phyloP scores from a whole-genome alignment of 2,797 vertebrate species.

The Acrossocheilus wenchowensis region DNA sequence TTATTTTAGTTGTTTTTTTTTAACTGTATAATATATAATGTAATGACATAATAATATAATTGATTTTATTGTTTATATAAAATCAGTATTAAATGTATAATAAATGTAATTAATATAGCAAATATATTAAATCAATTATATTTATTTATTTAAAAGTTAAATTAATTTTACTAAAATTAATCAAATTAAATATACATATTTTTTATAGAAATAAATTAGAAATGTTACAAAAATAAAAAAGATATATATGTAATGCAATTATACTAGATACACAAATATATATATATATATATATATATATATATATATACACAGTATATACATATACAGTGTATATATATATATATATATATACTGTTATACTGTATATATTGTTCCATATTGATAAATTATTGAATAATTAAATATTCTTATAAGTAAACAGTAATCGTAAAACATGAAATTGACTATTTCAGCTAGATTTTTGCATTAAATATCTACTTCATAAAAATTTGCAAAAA shows the following conservation, averaged over 20 bases:
- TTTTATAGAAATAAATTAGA: not conserved
- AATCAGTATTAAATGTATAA: not conserved
- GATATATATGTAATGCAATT: not conserved
- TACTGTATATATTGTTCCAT: not conserved
- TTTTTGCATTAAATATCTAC: not conserved
- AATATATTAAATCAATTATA: not conserved
- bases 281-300: too few species aligned
- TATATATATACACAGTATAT: too few species aligned
- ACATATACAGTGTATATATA: too few species aligned
- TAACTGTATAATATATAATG: not conserved
- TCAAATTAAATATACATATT: too few species aligned
- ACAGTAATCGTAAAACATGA: not conserved
- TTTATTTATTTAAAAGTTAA: not conserved
- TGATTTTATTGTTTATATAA: not conserved
- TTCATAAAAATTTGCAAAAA: not conserved
- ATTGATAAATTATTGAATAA: not conserved
- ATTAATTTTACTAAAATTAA: too few species aligned
- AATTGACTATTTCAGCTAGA: not conserved
- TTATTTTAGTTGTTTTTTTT: not conserved
- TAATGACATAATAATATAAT: not conserved
- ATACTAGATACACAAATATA: not conserved
- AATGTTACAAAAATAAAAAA: not conserved
- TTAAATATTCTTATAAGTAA: not conserved
- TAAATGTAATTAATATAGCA: not conserved
- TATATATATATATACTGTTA: too few species aligned